Conservation (phyloP, 2,113 vertebrate species). For the Oreotrochilus melanogaster region DNA sequence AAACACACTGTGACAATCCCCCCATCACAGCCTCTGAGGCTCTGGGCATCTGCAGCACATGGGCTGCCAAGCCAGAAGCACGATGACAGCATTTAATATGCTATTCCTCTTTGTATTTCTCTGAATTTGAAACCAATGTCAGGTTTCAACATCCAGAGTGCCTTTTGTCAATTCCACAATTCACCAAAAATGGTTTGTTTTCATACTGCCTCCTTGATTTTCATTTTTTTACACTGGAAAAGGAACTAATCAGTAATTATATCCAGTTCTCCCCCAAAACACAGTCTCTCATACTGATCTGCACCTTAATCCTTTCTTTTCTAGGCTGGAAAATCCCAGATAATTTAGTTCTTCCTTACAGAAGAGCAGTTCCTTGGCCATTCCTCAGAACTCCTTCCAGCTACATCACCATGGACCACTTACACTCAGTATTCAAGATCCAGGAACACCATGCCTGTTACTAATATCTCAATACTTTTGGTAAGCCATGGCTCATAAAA, state of each 20-base stretch:
- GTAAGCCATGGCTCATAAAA: neutral
- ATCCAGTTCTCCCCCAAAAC: neutral
- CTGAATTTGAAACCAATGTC: neutral
- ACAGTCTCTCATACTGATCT: neutral
- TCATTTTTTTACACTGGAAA: neutral
- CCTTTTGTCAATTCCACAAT: neutral
- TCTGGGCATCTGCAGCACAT: accelerated
- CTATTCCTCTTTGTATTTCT: neutral
- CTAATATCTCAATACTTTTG: neutral
- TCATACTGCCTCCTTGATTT: too few species aligned
- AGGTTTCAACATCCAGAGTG: neutral
- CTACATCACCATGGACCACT: neutral
- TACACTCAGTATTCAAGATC: neutral
- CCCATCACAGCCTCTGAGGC: neutral
- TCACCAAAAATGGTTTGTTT: neutral
- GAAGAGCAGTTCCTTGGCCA: neutral
- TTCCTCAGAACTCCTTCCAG: neutral
- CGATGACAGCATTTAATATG: neutral
- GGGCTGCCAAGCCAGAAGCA: neutral
- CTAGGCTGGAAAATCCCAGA: neutral
- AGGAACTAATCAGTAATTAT: neutral
- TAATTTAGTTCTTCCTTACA: neutral
- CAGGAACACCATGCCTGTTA: neutral
- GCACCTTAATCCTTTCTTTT: neutral
- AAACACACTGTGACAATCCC: neutral